Base-by-base conservation (phyloP, 2,797 vertebrate species). In the Coendou prehensilis region DNA sequence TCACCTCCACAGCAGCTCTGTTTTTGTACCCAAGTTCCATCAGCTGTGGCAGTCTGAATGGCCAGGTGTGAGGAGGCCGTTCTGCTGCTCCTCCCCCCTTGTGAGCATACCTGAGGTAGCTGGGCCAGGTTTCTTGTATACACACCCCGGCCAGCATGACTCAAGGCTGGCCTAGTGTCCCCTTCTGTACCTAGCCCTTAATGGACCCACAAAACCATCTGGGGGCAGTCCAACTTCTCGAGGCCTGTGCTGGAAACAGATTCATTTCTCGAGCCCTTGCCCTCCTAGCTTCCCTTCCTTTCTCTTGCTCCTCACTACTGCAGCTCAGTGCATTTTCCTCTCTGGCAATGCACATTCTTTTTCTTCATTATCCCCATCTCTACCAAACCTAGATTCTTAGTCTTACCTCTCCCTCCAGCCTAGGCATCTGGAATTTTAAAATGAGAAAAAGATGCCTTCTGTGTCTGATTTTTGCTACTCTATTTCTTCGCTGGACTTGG, bases 51-150 rank as follows among this genome's bases (percentile, higher is more conserved):
- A 2, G 9, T 37, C 30, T 50, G n/a, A 52, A 9, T 10, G 30
- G 17, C 0, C 14, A 26, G 57, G 45, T 18, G 1, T n/a, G 30
- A 2, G 0, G n/a, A 6, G 26, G 4, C 28, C 7, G 0, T n/a
- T 15, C 61, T 52, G 52, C 23, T 30, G 41, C 30, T n/a, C 61
- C 6, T 37, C 54, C 1, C 18, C 8, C 56, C 13, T 67, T 15
- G 4, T 9, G 17, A 37, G 33, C 56, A 57, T 28, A 5, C 4
- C 15, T 76, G 26, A 79, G 28, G n/a, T 2, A 41, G 4, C 41
- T 22, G 9, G 17, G 6, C 13, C 28, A 33, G 5, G 17, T 52
- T 6, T 11, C 33, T 52, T 13, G 76, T 20, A 73, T 5, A 37
- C 0, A 30, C 20, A 20, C 6, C 1, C 56, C 63, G 61, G 47